Percentiles rank a stretch among this genome's conserved stretches.
phyloP scores from a whole-genome alignment of 1,140 invertebrate genomes.

The Condylostylus longicornis region DNA sequence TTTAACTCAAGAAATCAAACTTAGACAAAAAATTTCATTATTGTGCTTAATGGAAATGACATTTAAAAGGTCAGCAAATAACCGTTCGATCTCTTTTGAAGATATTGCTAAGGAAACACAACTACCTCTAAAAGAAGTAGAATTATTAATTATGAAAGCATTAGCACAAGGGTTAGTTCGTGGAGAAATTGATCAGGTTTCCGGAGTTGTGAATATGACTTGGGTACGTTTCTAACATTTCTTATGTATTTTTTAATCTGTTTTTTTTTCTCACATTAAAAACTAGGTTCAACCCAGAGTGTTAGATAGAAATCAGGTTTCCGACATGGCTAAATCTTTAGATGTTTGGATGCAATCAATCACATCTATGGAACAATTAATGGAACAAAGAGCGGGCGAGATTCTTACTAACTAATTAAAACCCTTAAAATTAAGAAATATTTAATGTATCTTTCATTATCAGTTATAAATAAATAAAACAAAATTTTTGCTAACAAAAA shows the following conservation, averaged over 20 bases:
- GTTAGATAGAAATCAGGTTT: constrained; percentile 58
- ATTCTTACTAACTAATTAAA: constrained; percentile 48
- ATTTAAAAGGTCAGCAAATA: constrained; percentile 53
- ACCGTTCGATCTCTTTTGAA: constrained; percentile 69
- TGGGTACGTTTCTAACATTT: constrained; percentile 47
- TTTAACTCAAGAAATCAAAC: constrained; percentile 62
- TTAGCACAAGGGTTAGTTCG: constrained; percentile 85
- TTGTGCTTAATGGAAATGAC: constrained; percentile 94
- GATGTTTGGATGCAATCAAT: constrained; percentile 73
- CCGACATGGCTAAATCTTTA: constrained; percentile 60
- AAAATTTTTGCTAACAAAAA: too few species aligned
- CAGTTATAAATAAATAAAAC: too few species aligned
- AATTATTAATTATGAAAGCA: constrained; percentile 95
- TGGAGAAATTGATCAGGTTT: constrained; percentile 91
- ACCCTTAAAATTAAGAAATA: too few species aligned
- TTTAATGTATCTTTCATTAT: too few species aligned
- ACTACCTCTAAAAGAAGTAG: constrained; percentile 72
- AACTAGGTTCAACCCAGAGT: constrained; percentile 85
- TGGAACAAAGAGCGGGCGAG: constrained; percentile 69
- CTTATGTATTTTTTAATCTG: too few species aligned
- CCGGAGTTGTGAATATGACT: constrained; percentile 58
- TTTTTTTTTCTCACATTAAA: too few species aligned
- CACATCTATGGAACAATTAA: constrained; percentile 58
- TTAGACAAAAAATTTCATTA: constrained; percentile 86
- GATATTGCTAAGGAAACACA: constrained; percentile 81